Base-by-base conservation (phyloP, 2,113 vertebrate genomes). In the Oceanodroma tethys region DNA sequence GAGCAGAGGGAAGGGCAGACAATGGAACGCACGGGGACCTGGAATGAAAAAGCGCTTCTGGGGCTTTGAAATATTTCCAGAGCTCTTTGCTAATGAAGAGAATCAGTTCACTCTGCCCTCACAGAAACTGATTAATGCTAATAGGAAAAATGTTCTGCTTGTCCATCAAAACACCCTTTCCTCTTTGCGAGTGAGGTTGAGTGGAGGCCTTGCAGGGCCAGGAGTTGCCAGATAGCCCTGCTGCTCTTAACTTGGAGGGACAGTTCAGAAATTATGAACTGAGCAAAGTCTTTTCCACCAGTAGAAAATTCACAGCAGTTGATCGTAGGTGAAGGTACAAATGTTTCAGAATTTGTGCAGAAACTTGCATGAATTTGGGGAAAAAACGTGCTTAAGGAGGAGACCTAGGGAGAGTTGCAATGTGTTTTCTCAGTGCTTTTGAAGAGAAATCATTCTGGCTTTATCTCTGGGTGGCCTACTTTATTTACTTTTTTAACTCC, bases 81-180 rank as follows among this genome's bases (percentile, higher is more conserved):
- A 81, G 72, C 10, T 9, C 53, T 59, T 38, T 65, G 32, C n/a
- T 65, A 25, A 38, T 2, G 9, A 19, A 16, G 27, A 10, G 38
- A 22, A 45, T 53, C 29, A 7, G 0, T 7, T 89, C 29, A 14
- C 8, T 14, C 27, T 30, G 47, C 86, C 29, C 70, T 78, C 7
- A 2, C 29, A 38, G 73, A 36, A 55, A 9, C 5, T 17, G 14
- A 7, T 56, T 5, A 16, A 10, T 13, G 23, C 11, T n/a, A 14
- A 23, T 23, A 32, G 48, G 18, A 62, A 66, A 87, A 43, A 25
- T 5, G 4, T 45, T 34, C n/a, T 11, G 3, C 25, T 19, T 62
- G 36, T 23, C 42, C 1, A 1, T 62, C 34, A 34, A 53, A 53
- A 3, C 0, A 0, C 1, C 29, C 42, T 27, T 83, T 59, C 3